phyloP scores from a whole-genome alignment of 2,888 invertebrate species.

The Drosophila gaucha region DNA sequence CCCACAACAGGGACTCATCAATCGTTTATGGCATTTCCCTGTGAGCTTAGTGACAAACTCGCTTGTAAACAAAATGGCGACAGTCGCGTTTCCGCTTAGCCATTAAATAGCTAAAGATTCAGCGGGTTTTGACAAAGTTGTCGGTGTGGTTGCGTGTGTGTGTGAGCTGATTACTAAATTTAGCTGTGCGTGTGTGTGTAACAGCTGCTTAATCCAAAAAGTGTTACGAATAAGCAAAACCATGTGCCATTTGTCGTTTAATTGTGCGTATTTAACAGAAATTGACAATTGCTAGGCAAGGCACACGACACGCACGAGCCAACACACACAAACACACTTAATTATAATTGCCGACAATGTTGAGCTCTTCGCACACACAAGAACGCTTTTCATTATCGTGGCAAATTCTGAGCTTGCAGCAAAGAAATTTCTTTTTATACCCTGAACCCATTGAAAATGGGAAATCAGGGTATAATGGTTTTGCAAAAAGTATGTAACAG shows the following conservation, averaged over 20 bases:
- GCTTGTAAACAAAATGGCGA: constrained; percentile 51
- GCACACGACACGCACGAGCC: constrained; percentile 33
- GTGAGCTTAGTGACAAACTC: constrained; percentile 49
- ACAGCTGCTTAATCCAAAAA: constrained; percentile 62
- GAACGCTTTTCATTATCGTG: constrained; percentile 52
- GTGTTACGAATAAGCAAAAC: constrained; percentile 26
- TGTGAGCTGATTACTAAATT: constrained; percentile 35
- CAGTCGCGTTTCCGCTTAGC: constrained; percentile 45
- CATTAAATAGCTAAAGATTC: constrained; percentile 41
- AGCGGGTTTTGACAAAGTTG: constrained; percentile 8
- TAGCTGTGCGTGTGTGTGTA: constrained; percentile 18
- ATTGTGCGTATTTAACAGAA: constrained; percentile 76
- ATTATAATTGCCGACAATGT: constrained; percentile 58
- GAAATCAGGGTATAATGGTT: no score
- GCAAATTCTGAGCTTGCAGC: constrained; percentile 39
- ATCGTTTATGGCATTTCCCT: constrained; percentile 52
- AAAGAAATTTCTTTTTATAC: constrained; percentile 13
- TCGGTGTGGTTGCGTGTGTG: constrained; percentile 2
- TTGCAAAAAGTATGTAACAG: no score
- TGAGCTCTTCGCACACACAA: constrained; percentile 21
- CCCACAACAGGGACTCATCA: constrained; percentile 50
- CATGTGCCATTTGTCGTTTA: constrained; percentile 64
- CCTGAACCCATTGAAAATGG: not conserved
- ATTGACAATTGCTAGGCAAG: constrained; percentile 71
- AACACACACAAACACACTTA: constrained; percentile 43